Evolutionary conservation across 1,140 invertebrate genomes (phyloP).

Genomic region (Druon quercuslanigerum): DNA sequence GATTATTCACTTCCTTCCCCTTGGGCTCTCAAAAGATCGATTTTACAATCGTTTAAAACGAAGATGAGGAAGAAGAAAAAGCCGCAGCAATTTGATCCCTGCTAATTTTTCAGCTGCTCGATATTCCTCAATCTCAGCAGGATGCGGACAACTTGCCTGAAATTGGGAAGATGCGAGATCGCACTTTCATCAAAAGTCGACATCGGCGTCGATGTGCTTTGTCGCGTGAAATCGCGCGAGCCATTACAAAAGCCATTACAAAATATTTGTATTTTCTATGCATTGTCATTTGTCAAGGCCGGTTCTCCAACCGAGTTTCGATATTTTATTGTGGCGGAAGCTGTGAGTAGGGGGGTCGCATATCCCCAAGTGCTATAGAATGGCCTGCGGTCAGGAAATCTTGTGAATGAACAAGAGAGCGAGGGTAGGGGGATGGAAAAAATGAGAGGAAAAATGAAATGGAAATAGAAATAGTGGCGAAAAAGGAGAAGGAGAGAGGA

Average conservation of each 20-base stretch:
- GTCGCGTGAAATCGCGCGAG: slow-evolving; percentile 46
- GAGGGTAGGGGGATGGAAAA: neutral
- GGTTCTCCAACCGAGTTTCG: neutral
- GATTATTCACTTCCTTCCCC: no score
- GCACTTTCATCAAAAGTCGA: slow-evolving; percentile 35
- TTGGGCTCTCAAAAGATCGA: neutral
- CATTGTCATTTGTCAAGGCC: slow-evolving; percentile 30
- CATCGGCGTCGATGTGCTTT: slow-evolving; percentile 33
- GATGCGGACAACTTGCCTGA: slow-evolving; percentile 14
- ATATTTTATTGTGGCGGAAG: slow-evolving; percentile 27
- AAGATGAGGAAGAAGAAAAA: slow-evolving; percentile 10
- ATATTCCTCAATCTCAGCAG: slow-evolving; percentile 11
- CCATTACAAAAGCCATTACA: slow-evolving; percentile 48
- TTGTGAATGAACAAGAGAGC: slow-evolving; percentile 36
- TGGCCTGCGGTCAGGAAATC: slow-evolving; percentile 49
- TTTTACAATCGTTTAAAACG: neutral
- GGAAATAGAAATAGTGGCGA: no score
- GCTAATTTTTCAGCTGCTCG: slow-evolving; percentile 50
- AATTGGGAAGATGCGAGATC: slow-evolving; percentile 35
- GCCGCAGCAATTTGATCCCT: slow-evolving; percentile 32
- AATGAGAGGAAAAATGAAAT: neutral
- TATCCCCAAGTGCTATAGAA: slow-evolving; percentile 37
- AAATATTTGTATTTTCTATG: slow-evolving; percentile 50
- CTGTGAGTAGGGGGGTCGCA: slow-evolving; percentile 35
- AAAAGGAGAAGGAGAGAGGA: slow-evolving; percentile 3